Percentiles rank a stretch among this genome's conserved stretches.
Conservation (phyloP, 2,113 vertebrate genomes). For the Chaetops frenatus region DNA sequence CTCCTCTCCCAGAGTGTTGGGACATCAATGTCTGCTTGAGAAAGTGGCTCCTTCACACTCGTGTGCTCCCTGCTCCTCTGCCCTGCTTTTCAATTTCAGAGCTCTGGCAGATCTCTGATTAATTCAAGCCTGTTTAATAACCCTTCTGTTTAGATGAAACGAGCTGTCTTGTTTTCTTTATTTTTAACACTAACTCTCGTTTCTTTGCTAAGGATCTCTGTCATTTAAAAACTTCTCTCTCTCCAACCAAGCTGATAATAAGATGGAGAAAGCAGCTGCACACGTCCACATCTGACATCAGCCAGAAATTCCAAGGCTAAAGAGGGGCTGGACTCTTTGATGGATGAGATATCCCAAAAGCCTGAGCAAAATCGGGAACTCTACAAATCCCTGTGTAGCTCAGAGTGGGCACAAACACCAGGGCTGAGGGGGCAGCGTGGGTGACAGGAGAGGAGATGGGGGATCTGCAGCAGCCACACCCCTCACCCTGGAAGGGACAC, state of each 20-base stretch:
- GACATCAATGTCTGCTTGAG: neutral
- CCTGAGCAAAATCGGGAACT: neutral
- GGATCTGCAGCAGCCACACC: neutral
- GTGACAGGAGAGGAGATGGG: rapidly evolving
- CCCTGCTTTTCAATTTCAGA: conserved; percentile 55
- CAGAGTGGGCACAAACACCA: rapidly evolving
- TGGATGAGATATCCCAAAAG: neutral
- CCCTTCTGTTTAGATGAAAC: conserved; percentile 76
- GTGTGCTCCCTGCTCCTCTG: conserved; percentile 1
- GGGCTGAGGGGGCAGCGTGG: rapidly evolving
- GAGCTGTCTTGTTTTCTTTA: conserved; percentile 79
- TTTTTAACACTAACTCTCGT: conserved; percentile 72
- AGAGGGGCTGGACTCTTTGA: neutral
- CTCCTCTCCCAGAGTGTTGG: neutral
- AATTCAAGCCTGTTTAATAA: conserved; percentile 79
- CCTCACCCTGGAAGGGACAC: neutral
- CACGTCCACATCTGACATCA: conserved; percentile 30
- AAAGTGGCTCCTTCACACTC: neutral
- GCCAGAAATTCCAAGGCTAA: conserved; percentile 14
- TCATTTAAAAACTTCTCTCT: conserved; percentile 69
- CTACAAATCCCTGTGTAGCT: rapidly evolving
- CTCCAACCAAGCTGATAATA: conserved; percentile 58
- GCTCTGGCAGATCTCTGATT: conserved; percentile 72
- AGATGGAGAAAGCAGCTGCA: conserved; percentile 65
- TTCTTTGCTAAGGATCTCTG: conserved; percentile 73